These are phyloP conservation scores for Drosophila vallismaia DNA, from an alignment of 2,888 invertebrate species.

Conservation along the genomic window DNA sequence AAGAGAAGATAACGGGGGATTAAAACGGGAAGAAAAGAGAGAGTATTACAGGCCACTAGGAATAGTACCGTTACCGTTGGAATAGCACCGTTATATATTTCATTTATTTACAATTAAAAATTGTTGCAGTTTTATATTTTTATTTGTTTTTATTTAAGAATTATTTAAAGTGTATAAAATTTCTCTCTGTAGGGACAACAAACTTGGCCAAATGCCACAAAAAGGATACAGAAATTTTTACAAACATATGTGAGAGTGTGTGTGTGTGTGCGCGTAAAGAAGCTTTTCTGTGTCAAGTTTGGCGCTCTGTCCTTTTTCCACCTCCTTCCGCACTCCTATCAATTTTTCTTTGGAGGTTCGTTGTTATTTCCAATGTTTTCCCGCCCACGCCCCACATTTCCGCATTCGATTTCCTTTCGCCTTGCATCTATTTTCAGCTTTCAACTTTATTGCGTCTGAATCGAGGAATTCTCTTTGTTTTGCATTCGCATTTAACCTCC, in stretches of 20 bases:
- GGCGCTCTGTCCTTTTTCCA: slow-evolving; percentile 23
- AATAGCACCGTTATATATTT: background rate
- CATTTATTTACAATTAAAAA: background rate
- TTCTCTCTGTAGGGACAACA: slow-evolving; percentile 12
- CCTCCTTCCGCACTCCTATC: slow-evolving; percentile 14
- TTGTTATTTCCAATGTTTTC: slow-evolving; percentile 40
- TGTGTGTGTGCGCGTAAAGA: slow-evolving; percentile 19
- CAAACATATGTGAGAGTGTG: slow-evolving; percentile 25
- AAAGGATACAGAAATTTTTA: slow-evolving; percentile 71
- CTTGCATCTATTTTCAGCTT: slow-evolving; percentile 1
- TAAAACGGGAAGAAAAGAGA: slow-evolving; percentile 46
- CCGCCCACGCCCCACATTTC: slow-evolving; percentile 7
- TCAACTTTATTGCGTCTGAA: slow-evolving; percentile 18
- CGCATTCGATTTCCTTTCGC: background rate
- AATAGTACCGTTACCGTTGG: no score
- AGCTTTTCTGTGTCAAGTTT: slow-evolving; percentile 54
- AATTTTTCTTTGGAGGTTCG: slow-evolving; percentile 36
- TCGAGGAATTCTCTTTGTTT: slow-evolving; percentile 37
- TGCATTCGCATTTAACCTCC: slow-evolving; percentile 36
- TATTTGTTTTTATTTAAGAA: background rate
- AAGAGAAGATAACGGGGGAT: slow-evolving; percentile 23
- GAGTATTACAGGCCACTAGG: background rate
- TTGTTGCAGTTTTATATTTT: background rate
- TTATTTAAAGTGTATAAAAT: background rate
- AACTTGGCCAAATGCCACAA: slow-evolving; percentile 16